Percentiles rank a stretch among this genome's conserved stretches.
phyloP scores from a whole-genome alignment of 1,140 invertebrate species.

The Archegozetes longisetosus region DNA sequence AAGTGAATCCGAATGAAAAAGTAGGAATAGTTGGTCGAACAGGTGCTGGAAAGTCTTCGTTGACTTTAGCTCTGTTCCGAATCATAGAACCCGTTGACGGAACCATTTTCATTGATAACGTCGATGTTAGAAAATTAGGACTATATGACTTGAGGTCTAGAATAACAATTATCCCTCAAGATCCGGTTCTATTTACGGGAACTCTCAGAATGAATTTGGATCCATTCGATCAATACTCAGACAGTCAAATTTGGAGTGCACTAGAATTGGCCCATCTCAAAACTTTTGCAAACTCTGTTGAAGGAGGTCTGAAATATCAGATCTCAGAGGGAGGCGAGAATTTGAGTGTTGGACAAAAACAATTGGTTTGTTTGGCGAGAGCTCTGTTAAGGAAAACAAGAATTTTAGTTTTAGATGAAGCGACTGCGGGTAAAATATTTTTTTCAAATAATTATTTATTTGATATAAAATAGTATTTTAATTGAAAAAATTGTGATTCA shows the following conservation, averaged over 20 bases:
- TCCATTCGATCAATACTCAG: slow-evolving; percentile 48
- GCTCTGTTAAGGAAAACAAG: slow-evolving; percentile 37
- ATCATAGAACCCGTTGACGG: slow-evolving; percentile 49
- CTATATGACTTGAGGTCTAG: slow-evolving; percentile 54
- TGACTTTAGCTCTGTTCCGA: slow-evolving; percentile 33
- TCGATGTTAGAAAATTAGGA: slow-evolving; percentile 54
- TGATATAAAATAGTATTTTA: not conserved
- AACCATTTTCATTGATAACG: slow-evolving; percentile 57
- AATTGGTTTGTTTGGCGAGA: slow-evolving; percentile 38
- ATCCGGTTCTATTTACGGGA: slow-evolving; percentile 78
- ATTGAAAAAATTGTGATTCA: no score
- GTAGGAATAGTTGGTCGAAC: slow-evolving; percentile 52
- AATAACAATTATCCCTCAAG: slow-evolving; percentile 80
- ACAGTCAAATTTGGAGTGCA: slow-evolving; percentile 57
- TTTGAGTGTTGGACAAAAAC: slow-evolving; percentile 40
- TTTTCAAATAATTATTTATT: not conserved
- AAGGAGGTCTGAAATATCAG: slow-evolving; percentile 18
- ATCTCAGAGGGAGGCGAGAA: slow-evolving; percentile 29
- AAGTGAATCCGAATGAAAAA: slow-evolving; percentile 54
- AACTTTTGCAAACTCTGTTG: slow-evolving; percentile 39
- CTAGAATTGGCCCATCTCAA: slow-evolving; percentile 57
- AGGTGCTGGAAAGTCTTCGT: slow-evolving; percentile 37
- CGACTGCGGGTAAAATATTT: slow-evolving; percentile 32
- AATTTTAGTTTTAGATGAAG: slow-evolving; percentile 38
- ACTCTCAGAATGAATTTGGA: slow-evolving; percentile 77